phyloP scores from a whole-genome alignment of 1,140 invertebrate genomes.

The Cardiocondyla obscurior region DNA sequence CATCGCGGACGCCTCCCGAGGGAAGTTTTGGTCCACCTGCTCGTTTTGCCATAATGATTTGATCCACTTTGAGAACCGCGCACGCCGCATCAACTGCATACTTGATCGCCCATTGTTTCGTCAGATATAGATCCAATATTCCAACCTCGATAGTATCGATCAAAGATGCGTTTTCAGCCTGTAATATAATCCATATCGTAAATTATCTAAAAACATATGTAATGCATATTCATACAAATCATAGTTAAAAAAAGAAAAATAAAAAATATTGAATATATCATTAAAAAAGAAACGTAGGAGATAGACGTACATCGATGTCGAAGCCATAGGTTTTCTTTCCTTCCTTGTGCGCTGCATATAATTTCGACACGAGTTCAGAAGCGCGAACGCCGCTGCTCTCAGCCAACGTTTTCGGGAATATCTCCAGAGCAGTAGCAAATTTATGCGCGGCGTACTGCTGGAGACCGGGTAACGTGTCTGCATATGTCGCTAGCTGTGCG shows the following conservation, averaged over 20 bases:
- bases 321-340: conserved; percentile 94
- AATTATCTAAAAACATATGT: background rate
- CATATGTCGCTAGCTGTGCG: conserved; percentile 92
- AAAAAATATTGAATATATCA: background rate
- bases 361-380: conserved; percentile 94
- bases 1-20: conserved; percentile 88
- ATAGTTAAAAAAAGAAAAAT: background rate
- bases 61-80: conserved; percentile 98
- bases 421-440: conserved; percentile 96
- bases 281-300: background rate
- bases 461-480: conserved; percentile 95
- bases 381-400: conserved; percentile 97
- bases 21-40: conserved; percentile 97
- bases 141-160: conserved; percentile 90
- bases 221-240: background rate
- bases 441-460: conserved; percentile 99
- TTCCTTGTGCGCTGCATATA: conserved; percentile 96
- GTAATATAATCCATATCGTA: conserved; percentile 49
- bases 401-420: conserved; percentile 95
- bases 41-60: conserved; percentile 99
- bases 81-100: conserved; percentile 96
- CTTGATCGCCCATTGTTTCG: conserved; percentile 97
- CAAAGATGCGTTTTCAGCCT: conserved; percentile 86
- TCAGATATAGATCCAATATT: conserved; percentile 93
- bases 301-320: conserved; percentile 91